Base-by-base conservation (phyloP, 2,797 vertebrate species). In the Schizopygopsis pylzovi region DNA sequence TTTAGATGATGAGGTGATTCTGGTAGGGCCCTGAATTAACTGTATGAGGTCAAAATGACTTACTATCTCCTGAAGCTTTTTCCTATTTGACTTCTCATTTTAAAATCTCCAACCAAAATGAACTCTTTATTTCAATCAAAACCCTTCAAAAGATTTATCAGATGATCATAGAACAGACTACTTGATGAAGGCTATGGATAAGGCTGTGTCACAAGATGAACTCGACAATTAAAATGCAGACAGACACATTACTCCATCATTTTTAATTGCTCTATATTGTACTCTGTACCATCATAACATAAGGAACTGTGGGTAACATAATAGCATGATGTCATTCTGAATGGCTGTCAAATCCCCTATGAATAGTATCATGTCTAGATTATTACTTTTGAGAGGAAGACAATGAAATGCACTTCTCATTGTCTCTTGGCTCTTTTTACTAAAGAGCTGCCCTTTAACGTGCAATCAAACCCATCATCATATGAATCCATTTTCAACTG, bases 311-410 rank as follows among this genome's bases (percentile, higher is more conserved):
- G 52, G 39, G 37, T 37, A 84, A 56, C 82, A 47, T 49, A 83
- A 77, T 67, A 37, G 4, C 61, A 61, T 71, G n/a, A 72, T 85
- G 41, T 63, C 52, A 4, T 79, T 72, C 6, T 11, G 11, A 78
- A 84, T 45, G 63, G n/a, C 18, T 78, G n/a, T 84, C 73, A 78
- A 68, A 56, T 68, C 47, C 15, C 49, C 45, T 68, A 12, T 70
- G 73, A 78, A 78, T 56, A 43, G 37, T 54, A 68, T 68, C 37
- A 28, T 43, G 47, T 78, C 73, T 78, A 75, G 78, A 61, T 81
- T 65, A 81, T 68, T 82, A 59, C n/a, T 61, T 85, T n/a, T 71
- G 63, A 79, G 39, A 63, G 25, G 22, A 79, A 79, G 39, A 85
- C 83, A 85, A 79, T 85, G 67, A 49, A 71, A 72, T 73, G 52